Evolutionary conservation across 2,113 vertebrate species (phyloP).

Genomic region (Odocoileus virginianus): DNA sequence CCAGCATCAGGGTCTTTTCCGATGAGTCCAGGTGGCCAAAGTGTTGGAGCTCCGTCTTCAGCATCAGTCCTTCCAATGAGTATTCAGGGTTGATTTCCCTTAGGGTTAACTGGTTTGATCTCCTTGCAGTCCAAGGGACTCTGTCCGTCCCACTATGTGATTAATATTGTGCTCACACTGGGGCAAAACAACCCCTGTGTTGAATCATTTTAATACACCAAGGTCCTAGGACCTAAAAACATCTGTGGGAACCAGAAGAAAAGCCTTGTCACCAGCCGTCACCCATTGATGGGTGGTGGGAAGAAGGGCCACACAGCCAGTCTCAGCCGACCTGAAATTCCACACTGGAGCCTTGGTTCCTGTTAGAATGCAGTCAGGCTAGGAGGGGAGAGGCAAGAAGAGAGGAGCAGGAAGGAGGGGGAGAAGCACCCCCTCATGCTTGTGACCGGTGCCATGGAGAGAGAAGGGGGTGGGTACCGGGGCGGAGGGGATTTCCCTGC

Average conservation of each 20-base stretch:
- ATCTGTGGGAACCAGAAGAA: not conserved
- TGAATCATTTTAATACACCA: not conserved
- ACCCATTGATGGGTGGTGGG: not conserved
- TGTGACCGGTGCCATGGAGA: too few relatives aligned
- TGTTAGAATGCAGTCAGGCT: not conserved
- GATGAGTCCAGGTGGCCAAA: not conserved
- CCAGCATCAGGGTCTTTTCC: not conserved
- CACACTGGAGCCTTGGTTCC: not conserved
- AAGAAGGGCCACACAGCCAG: not conserved
- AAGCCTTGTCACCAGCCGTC: not conserved
- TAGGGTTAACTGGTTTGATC: not conserved
- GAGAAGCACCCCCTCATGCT: not conserved
- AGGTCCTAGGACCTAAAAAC: not conserved
- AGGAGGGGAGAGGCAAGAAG: too few relatives aligned
- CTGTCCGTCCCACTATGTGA: not conserved
- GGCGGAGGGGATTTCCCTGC: not conserved
- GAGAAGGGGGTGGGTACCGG: accelerated
- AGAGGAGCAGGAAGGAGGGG: too few relatives aligned
- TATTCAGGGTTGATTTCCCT: not conserved
- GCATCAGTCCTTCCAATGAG: not conserved
- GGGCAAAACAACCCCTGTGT: not conserved
- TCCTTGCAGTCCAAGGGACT: not conserved
- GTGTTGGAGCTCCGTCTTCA: not conserved
- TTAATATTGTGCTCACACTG: not conserved
- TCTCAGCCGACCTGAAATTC: not conserved